Evolutionary conservation across 2,888 invertebrate species (phyloP).

Genomic region (Synanthedon tipuliformis): DNA sequence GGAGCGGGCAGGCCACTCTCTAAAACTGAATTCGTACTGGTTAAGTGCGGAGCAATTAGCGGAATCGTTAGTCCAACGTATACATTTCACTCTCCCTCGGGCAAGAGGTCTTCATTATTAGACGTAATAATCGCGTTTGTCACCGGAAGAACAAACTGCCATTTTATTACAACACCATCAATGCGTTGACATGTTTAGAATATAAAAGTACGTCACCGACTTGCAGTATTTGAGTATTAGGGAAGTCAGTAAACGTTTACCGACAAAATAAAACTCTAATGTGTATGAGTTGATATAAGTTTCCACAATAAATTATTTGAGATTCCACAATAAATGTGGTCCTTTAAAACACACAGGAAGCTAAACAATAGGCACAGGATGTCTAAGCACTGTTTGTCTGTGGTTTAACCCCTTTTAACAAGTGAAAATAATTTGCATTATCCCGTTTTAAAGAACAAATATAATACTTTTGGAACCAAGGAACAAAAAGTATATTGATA

Average conservation of each 20-base stretch:
- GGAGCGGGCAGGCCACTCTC: constrained; percentile 65
- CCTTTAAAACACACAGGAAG: background rate
- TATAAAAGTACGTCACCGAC: background rate
- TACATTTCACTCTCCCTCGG: constrained; percentile 49
- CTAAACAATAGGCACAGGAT: background rate
- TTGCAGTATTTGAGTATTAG: no score
- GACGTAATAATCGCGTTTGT: background rate
- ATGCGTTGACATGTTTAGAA: background rate
- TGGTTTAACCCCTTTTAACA: background rate
- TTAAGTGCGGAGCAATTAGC: constrained; percentile 59
- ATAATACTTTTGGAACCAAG: no score
- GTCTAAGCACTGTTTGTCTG: background rate
- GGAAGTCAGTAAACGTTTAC: no score
- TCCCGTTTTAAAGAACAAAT: no score
- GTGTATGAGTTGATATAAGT: no score
- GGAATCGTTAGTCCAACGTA: constrained; percentile 22
- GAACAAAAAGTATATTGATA: no score
- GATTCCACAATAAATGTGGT: no score
- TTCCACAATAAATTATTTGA: no score
- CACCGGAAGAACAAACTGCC: background rate
- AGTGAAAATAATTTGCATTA: no score
- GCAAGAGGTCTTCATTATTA: constrained; percentile 12
- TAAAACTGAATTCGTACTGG: constrained; percentile 54
- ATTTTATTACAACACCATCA: background rate
- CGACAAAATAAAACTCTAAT: no score